Conservation (phyloP, 2,113 vertebrate species). For the Sebastes schlegelii region DNA sequence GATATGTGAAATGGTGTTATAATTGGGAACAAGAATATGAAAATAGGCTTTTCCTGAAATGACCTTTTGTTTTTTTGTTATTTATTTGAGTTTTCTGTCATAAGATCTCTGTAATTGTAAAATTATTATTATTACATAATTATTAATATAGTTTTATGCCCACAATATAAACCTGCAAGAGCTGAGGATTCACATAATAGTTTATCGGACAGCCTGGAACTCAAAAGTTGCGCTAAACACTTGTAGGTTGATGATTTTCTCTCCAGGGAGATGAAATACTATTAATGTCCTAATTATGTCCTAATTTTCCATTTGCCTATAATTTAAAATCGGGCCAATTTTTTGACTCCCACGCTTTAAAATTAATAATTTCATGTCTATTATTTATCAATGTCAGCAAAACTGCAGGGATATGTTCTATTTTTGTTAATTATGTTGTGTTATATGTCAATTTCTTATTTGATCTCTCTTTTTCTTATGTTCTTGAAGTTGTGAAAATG, state of each 20-base stretch:
- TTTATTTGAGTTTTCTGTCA: neutral
- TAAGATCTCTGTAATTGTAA: neutral
- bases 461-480: neutral
- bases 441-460: neutral
- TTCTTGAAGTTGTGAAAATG: slow-evolving; percentile 1
- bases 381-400: neutral
- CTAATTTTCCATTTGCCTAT: neutral
- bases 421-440: neutral
- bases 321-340: neutral
- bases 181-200: neutral
- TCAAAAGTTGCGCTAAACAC: slow-evolving; percentile 2
- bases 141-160: neutral
- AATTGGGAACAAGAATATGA: neutral
- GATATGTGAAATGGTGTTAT: neutral
- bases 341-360: neutral
- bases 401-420: neutral
- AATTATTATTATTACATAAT: neutral
- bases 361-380: neutral
- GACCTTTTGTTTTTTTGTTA: neutral
- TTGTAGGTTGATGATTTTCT: slow-evolving; percentile 14
- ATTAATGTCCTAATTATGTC: neutral
- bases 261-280: neutral
- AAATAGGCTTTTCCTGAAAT: neutral
- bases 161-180: neutral
- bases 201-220: neutral